Evolutionary conservation across 2,888 invertebrate species (phyloP).

Genomic region (Agelastica alni): DNA sequence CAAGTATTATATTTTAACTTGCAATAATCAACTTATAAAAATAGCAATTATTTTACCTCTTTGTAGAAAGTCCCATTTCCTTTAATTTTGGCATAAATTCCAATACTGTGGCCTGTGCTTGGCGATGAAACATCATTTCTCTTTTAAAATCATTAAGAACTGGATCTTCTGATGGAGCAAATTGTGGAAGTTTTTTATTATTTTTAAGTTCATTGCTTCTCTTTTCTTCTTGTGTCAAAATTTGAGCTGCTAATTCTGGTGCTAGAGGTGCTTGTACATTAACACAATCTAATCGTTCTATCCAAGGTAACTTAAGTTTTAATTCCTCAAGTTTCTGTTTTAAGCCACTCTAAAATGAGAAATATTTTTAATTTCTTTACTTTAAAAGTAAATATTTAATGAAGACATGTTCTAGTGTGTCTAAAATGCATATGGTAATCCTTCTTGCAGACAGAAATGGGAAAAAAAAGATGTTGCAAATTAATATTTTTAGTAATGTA

Average conservation of each 20-base stretch:
- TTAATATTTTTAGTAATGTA: too few relatives aligned
- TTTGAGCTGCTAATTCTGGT: conserved; percentile 78
- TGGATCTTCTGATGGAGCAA: conserved; percentile 72
- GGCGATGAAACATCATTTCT: conserved; percentile 85
- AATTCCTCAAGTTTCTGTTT: conserved; percentile 74
- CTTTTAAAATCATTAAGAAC: conserved; percentile 89
- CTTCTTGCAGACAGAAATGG: too few relatives aligned
- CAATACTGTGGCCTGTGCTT: conserved; percentile 84
- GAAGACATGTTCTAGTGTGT: too few relatives aligned
- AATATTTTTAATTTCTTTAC: not conserved
- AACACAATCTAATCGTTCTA: conserved; percentile 81
- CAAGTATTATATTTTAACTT: too few relatives aligned
- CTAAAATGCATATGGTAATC: too few relatives aligned
- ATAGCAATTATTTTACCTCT: too few relatives aligned
- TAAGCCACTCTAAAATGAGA: conserved; percentile 60
- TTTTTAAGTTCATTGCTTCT: conserved; percentile 69
- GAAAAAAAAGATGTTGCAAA: too few relatives aligned
- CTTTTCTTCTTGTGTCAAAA: conserved; percentile 75
- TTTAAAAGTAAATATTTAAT: too few relatives aligned
- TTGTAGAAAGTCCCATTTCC: conserved; percentile 74
- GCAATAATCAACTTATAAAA: too few relatives aligned
- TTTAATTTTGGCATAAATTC: conserved; percentile 78
- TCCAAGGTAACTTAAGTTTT: conserved; percentile 76
- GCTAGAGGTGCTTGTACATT: conserved; percentile 80
- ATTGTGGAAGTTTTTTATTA: conserved; percentile 69